A percentile compares a stretch with the other conserved stretches of the same genome.
Conservation (phyloP, 2,113 vertebrate species). For the Oreochromis niloticus region DNA sequence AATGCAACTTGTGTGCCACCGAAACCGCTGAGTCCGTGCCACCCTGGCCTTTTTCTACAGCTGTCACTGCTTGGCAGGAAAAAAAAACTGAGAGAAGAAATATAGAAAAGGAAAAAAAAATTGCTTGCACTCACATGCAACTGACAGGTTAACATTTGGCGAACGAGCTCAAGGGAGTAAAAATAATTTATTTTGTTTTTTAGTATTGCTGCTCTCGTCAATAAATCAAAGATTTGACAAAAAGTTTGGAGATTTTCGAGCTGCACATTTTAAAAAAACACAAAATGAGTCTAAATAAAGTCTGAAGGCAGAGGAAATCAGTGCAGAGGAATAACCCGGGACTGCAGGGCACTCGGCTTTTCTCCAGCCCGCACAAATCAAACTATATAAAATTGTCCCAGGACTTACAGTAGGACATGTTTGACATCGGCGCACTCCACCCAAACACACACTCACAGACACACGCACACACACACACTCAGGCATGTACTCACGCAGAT, state of each 20-base stretch:
- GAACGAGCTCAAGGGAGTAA: neutral
- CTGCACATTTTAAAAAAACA: neutral
- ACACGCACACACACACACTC: neutral
- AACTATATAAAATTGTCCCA: slow-evolving; percentile 36
- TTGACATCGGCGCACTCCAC: slow-evolving; percentile 31
- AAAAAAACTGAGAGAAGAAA: neutral
- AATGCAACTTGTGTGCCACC: slow-evolving; percentile 42
- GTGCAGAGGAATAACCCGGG: slow-evolving; percentile 68
- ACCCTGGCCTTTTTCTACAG: slow-evolving; percentile 38
- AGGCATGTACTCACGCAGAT: slow-evolving; percentile 1
- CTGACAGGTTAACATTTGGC: slow-evolving; percentile 27
- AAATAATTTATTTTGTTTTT: neutral
- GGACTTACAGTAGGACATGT: slow-evolving; percentile 34
- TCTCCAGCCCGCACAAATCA: slow-evolving; percentile 29
- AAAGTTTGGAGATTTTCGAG: neutral
- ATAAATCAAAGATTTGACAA: slow-evolving; percentile 40
- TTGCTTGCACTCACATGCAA: neutral
- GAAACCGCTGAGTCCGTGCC: slow-evolving; percentile 47
- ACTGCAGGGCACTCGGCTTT: neutral
- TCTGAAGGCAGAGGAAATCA: slow-evolving; percentile 50
- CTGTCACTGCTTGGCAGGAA: slow-evolving; percentile 39
- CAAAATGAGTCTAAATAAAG: slow-evolving; percentile 21
- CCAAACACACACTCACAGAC: slow-evolving; percentile 3
- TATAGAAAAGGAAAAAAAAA: neutral
- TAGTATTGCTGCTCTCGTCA: slow-evolving; percentile 27